Evolutionary conservation across 2,888 invertebrate species (phyloP), one percentile per base, ranked within the genome.

Genomic region (Odiellus spinosus): DNA sequence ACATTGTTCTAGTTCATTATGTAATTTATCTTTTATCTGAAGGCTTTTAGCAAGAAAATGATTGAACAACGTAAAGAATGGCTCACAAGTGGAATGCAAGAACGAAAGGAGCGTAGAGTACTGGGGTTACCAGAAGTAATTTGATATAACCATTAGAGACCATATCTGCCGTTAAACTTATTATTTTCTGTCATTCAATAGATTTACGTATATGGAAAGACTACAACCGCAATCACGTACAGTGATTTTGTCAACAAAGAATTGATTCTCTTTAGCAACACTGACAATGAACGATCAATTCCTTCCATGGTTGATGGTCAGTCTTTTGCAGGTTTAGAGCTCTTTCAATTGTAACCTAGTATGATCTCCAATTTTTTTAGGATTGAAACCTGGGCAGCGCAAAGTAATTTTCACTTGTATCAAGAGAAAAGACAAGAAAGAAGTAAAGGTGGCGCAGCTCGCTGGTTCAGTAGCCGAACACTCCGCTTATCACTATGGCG

Each of bases 401-500:
- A 90, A 90, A 68, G 91, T 95, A 32, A 68, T 93, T 60, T 98
- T 77, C 66, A 91, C 95, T 0, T 96, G 95, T 64, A 75, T 98
- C 55, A 96, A 95, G 66, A 78, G 96, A 61, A 95, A 95, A 59
- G 87, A 90, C 62, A 95, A 90, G 63, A 75, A 80, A 1, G 93
- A 95, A 70, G 80, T 95, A 12, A 95, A 95, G 67, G 93, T 98
- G 1, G 96, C 96, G 0, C 98, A 99, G 67, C 68, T 99, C 61
- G 91, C 95, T 45, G 96, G 96, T 59, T 90, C 93, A 0, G 93
- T 99, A 2, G 91, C 93, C 0, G 96, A 98, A 68, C 79, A 83
- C 64, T 93, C 95, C 0, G 93, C 95, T 2, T 98, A 98, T 65
- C 98, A 99, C 73, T 98, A 98, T 63, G 98, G 98, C 61, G 98